Conservation (phyloP, 2,888 invertebrate genomes). For the Dryococelus australis region DNA sequence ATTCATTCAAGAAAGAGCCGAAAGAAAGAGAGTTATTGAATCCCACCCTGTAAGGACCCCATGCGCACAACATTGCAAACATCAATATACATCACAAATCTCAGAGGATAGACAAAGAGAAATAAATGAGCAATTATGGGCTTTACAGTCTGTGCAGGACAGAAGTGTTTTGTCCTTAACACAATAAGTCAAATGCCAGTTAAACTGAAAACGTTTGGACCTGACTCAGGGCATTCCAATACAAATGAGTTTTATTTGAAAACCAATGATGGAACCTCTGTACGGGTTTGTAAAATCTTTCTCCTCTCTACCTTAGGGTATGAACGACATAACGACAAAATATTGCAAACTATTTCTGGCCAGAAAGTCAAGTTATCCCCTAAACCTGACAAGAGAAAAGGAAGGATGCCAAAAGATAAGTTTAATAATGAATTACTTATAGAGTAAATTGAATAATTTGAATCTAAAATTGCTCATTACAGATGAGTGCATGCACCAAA, state of each 20-base stretch:
- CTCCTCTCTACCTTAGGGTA: too few relatives aligned
- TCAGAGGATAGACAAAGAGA: not conserved
- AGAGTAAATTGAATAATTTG: not conserved
- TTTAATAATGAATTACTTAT: not conserved
- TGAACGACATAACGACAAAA: too few relatives aligned
- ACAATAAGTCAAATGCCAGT: not conserved
- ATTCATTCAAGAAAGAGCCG: not conserved
- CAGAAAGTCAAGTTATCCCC: not conserved
- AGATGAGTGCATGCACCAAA: not conserved
- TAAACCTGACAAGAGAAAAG: not conserved
- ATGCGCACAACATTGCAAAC: not conserved
- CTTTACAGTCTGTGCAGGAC: not conserved
- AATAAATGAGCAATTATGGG: constrained; percentile 5
- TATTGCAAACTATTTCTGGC: not conserved
- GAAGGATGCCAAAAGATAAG: not conserved
- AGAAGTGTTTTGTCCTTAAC: not conserved
- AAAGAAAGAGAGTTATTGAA: not conserved
- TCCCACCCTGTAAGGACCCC: not conserved
- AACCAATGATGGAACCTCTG: not conserved
- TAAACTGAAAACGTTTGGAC: not conserved
- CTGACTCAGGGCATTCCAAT: not conserved
- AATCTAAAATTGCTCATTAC: not conserved
- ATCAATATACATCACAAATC: not conserved
- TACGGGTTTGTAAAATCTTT: too few relatives aligned
- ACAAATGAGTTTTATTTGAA: not conserved